A percentile compares a stretch with the other conserved stretches of the same genome.
Conservation (phyloP, 2,113 vertebrate genomes). For the Melanerpes aurifrons region DNA sequence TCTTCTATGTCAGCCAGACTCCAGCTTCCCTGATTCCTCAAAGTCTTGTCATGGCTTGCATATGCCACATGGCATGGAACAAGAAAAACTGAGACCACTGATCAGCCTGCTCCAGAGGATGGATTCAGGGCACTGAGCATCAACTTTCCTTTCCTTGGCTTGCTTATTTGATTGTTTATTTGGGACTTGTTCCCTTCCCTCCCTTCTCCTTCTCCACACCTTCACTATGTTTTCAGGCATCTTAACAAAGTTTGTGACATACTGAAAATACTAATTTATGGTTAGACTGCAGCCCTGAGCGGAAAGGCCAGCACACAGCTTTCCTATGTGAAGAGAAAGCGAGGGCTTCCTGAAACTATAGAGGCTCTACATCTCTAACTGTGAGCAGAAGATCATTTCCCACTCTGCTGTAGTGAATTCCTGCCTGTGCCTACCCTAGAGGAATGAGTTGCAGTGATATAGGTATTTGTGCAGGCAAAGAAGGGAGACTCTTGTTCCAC, state of each 20-base stretch:
- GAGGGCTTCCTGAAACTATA: not conserved
- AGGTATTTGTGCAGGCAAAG: not conserved
- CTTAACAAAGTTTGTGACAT: not conserved
- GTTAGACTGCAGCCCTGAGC: not conserved
- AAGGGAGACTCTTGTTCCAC: not conserved
- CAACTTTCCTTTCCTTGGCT: not conserved
- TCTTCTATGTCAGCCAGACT: slow-evolving; percentile 53
- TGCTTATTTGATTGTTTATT: not conserved
- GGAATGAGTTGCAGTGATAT: not conserved
- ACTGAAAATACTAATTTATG: not conserved
- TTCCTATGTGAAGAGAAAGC: not conserved
- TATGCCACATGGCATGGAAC: not conserved
- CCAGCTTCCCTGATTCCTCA: slow-evolving; percentile 62
- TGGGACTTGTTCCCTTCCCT: not conserved
- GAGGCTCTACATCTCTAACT: not conserved
- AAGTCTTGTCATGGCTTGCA: slow-evolving; percentile 64
- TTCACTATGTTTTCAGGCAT: not conserved
- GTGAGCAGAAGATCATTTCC: not conserved
- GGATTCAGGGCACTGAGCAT: not conserved
- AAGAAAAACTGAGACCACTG: slow-evolving; percentile 16
- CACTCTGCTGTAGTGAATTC: not conserved
- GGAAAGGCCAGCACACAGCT: not conserved
- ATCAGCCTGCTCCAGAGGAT: not conserved
- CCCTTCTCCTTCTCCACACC: fast-evolving
- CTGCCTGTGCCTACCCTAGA: not conserved